phyloP scores from a whole-genome alignment of 1,140 invertebrate genomes.

The Scaptodrosophila lebanonensis region DNA sequence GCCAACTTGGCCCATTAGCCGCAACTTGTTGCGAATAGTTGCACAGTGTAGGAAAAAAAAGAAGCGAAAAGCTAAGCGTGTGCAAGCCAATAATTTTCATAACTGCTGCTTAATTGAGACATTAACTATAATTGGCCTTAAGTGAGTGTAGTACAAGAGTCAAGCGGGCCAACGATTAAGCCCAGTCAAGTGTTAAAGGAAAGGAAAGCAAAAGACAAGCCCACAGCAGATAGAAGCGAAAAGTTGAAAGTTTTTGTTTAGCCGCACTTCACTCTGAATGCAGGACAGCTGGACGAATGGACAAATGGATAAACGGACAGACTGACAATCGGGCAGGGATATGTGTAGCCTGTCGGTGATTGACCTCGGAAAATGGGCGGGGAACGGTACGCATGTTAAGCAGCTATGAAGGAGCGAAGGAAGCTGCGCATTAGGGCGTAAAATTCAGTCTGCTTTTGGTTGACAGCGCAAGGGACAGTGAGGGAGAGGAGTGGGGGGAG shows the following conservation, averaged over 20 bases:
- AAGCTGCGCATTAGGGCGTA: slow-evolving; percentile 46
- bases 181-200: slow-evolving; percentile 58
- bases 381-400: slow-evolving; percentile 1
- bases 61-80: slow-evolving; percentile 20
- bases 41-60: no score
- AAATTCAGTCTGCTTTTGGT: no score
- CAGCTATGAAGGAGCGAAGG: no score
- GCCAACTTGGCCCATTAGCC: no score
- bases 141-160: slow-evolving; percentile 59
- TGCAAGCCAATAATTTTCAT: slow-evolving; percentile 70
- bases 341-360: slow-evolving; percentile 26
- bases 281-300: slow-evolving; percentile 12
- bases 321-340: slow-evolving; percentile 12
- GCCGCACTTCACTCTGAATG: slow-evolving; percentile 2
- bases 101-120: slow-evolving; percentile 71
- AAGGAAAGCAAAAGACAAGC: slow-evolving; percentile 22
- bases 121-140: slow-evolving; percentile 67
- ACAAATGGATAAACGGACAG: slow-evolving; percentile 3
- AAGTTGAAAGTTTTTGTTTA: slow-evolving; percentile 4
- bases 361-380: slow-evolving; percentile 23
- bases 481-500: neutral
- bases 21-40: no score
- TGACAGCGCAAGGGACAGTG: no score
- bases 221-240: slow-evolving; percentile 14
- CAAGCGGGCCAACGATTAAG: slow-evolving; percentile 34